phyloP scores from a whole-genome alignment of 1,140 invertebrate species.

The Drosophila athabasca region DNA sequence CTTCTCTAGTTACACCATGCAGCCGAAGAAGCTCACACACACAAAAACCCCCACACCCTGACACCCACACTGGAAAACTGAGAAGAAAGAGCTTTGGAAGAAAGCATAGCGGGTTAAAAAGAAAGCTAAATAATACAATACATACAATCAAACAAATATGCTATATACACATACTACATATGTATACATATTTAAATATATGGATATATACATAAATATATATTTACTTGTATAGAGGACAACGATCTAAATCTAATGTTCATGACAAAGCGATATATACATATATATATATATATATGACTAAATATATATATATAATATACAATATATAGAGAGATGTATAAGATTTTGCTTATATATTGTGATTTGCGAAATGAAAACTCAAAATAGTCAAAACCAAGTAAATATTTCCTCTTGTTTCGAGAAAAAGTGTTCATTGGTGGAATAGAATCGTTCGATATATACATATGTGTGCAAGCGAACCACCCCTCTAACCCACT shows the following conservation, averaged over 20 bases:
- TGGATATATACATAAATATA: conserved; percentile 50
- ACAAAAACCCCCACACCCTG: conserved; percentile 1
- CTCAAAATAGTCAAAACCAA: conserved; percentile 44
- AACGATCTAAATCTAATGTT: conserved; percentile 68
- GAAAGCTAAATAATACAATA: conserved; percentile 33
- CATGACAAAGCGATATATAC: conserved; percentile 41
- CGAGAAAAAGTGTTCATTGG: conserved; percentile 43
- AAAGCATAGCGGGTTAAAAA: neutral
- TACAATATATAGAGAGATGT: conserved; percentile 56
- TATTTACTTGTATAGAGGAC: conserved; percentile 71
- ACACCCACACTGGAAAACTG: no score
- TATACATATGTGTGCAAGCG: neutral
- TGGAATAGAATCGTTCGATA: conserved; percentile 27
- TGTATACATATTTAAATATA: conserved; percentile 14
- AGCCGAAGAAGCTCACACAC: conserved; percentile 10
- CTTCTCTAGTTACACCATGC: no score
- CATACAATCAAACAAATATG: conserved; percentile 42
- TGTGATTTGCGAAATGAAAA: conserved; percentile 64
- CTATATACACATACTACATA: conserved; percentile 31
- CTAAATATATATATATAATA: conserved; percentile 40
- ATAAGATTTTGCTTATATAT: conserved; percentile 76
- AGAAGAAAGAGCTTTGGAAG: no score
- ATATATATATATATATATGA: conserved; percentile 37
- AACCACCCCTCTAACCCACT: neutral
- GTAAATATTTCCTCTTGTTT: conserved; percentile 42